These are phyloP conservation scores for Merluccius polli DNA, from an alignment of 2,797 vertebrate species.

Conservation along the genomic window DNA sequence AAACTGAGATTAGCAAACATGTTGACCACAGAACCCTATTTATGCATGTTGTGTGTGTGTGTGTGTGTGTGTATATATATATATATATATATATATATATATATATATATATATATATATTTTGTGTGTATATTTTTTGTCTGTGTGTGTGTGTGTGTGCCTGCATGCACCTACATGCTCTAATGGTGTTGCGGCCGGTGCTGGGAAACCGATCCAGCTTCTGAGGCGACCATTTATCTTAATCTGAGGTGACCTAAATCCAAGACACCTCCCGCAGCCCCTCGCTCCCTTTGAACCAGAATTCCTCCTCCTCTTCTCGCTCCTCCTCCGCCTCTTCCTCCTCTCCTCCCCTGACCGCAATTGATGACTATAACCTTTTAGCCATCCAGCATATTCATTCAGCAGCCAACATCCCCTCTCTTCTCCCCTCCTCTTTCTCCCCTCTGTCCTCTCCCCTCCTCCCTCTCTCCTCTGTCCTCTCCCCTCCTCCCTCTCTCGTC, in stretches of 20 bases:
- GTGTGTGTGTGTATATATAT: background rate
- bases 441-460: background rate
- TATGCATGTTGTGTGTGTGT: background rate
- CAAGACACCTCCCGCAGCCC: slow-evolving; percentile 64
- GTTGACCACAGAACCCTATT: background rate
- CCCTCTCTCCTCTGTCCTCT: no score
- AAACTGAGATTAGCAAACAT: background rate
- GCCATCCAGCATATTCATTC: slow-evolving; percentile 72
- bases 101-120: background rate
- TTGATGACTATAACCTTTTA: slow-evolving; percentile 84
- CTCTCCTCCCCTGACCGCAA: slow-evolving; percentile 77
- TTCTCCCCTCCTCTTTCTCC: slow-evolving; percentile 39
- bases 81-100: background rate
- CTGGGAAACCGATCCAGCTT: slow-evolving; percentile 64
- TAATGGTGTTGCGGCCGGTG: slow-evolving; percentile 56
- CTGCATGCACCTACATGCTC: slow-evolving; percentile 35
- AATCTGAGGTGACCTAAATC: slow-evolving; percentile 79
- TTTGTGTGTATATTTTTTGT: background rate
- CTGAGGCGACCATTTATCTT: slow-evolving; percentile 75
- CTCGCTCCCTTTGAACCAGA: slow-evolving; percentile 67
- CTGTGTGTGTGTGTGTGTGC: slow-evolving; percentile 10
- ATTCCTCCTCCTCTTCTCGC: slow-evolving; percentile 68
- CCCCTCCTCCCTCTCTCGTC: background rate
- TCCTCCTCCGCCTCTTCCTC: slow-evolving; percentile 62
- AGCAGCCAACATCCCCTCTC: slow-evolving; percentile 58